phyloP scores from a whole-genome alignment of 2,113 vertebrate species.

The Pleuronectes platessa region DNA sequence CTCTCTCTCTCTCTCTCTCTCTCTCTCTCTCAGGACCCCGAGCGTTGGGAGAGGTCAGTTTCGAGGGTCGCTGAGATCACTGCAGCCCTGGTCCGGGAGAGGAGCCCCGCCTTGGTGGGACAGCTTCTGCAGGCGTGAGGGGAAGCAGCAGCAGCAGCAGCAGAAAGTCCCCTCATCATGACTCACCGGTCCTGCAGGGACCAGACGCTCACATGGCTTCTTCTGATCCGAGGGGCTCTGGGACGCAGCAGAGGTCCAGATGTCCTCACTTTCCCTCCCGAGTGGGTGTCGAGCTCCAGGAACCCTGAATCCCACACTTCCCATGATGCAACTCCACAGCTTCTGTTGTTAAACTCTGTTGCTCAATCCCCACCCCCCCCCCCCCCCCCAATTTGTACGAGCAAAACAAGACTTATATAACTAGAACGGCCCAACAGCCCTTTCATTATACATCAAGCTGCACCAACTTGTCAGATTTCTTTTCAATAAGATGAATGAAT shows the following conservation, averaged over 20 bases:
- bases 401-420: not conserved
- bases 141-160: not conserved
- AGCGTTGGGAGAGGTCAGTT: slow-evolving; percentile 71
- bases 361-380: not conserved
- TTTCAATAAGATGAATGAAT: no score
- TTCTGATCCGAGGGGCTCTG: not conserved
- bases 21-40: slow-evolving; percentile 61
- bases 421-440: not conserved
- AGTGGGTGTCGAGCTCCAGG: not conserved
- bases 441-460: not conserved
- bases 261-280: not conserved
- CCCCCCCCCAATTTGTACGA: not conserved
- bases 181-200: not conserved
- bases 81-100: slow-evolving; percentile 72
- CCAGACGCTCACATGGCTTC: not conserved
- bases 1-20: slow-evolving; percentile 1
- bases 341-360: not conserved
- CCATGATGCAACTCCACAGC: not conserved
- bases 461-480: no score
- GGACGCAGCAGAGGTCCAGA: not conserved
- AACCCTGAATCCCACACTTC: not conserved
- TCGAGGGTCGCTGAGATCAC: slow-evolving; percentile 66
- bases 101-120: slow-evolving; percentile 76
- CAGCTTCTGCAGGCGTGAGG: slow-evolving; percentile 80
- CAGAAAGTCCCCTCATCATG: not conserved